phyloP scores from a whole-genome alignment of 2,888 invertebrate genomes.

The Trichopoda pennipes region DNA sequence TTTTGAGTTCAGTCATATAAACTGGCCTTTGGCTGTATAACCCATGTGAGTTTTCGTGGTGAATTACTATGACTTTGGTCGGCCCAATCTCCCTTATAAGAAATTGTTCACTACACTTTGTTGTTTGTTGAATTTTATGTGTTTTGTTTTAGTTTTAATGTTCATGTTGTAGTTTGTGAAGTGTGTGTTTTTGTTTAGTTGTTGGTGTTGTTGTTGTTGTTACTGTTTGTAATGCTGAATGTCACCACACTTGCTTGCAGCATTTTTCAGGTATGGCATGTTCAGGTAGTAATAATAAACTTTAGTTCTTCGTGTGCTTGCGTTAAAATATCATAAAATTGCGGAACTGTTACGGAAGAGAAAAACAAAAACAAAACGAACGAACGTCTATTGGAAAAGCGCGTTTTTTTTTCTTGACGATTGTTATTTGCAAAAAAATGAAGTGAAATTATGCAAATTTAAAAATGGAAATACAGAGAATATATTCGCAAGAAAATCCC shows the following conservation, averaged over 20 bases:
- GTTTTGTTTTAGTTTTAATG: constrained; percentile 17
- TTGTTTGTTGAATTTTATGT: constrained; percentile 4
- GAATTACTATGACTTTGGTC: constrained; percentile 44
- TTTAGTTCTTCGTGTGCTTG: constrained; percentile 80
- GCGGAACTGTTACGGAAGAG: constrained; percentile 70
- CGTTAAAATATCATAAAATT: constrained; percentile 77
- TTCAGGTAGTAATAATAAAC: constrained; percentile 72
- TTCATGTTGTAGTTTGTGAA: constrained; percentile 41
- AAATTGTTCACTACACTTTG: constrained; percentile 12
- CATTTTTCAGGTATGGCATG: constrained; percentile 73
- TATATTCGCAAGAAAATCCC: constrained; percentile 58
- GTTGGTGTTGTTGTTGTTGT: constrained; percentile 31
- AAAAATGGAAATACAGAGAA: constrained; percentile 75
- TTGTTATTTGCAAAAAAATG: constrained; percentile 49
- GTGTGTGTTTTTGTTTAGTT: constrained; percentile 15
- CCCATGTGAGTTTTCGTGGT: constrained; percentile 59
- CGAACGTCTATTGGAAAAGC: constrained; percentile 67
- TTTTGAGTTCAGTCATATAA: constrained; percentile 10
- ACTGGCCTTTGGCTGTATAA: constrained; percentile 52
- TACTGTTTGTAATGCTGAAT: constrained; percentile 66
- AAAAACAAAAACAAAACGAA: constrained; percentile 18
- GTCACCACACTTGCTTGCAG: constrained; percentile 73
- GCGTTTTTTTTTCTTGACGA: constrained; percentile 63
- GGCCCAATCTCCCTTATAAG: constrained; percentile 44
- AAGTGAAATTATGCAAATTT: constrained; percentile 70